Conservation (phyloP, 2,797 vertebrate genomes). For the Falco rusticolus region DNA sequence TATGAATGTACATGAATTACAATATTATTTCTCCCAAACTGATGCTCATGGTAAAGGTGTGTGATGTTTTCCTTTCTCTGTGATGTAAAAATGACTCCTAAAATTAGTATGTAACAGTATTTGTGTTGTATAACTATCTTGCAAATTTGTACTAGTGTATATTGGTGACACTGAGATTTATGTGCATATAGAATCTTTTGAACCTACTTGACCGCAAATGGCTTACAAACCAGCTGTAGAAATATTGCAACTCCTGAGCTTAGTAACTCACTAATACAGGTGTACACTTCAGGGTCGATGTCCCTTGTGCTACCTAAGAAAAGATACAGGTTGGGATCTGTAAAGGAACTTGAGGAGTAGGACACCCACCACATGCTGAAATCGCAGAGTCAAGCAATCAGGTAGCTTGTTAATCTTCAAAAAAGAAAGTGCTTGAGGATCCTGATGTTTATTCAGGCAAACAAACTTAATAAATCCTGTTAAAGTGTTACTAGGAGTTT, state of each 20-base stretch:
- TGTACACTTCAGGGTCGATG: background rate
- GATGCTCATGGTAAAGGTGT: background rate
- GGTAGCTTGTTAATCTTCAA: constrained; percentile 1
- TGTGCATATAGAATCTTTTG: background rate
- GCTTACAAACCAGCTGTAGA: background rate
- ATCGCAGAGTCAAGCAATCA: background rate
- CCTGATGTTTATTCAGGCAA: constrained; percentile 54
- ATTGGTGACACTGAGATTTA: background rate
- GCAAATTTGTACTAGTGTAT: background rate
- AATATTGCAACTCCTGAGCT: background rate
- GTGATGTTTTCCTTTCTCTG: background rate
- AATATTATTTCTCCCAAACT: background rate
- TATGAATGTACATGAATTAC: background rate
- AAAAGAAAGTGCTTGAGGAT: constrained; percentile 42
- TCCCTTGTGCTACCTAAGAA: background rate
- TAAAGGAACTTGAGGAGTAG: background rate
- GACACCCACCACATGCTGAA: background rate
- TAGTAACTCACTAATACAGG: background rate
- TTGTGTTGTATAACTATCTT: background rate
- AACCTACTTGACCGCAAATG: background rate
- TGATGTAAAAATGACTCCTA: background rate
- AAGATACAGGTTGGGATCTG: background rate
- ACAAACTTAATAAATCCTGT: constrained; percentile 51
- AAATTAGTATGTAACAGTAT: background rate
- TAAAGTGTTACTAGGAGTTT: constrained; percentile 57